Percentiles rank a stretch among this genome's conserved stretches.
Conservation (phyloP, 2,113 vertebrate species). For the Rhea americana region DNA sequence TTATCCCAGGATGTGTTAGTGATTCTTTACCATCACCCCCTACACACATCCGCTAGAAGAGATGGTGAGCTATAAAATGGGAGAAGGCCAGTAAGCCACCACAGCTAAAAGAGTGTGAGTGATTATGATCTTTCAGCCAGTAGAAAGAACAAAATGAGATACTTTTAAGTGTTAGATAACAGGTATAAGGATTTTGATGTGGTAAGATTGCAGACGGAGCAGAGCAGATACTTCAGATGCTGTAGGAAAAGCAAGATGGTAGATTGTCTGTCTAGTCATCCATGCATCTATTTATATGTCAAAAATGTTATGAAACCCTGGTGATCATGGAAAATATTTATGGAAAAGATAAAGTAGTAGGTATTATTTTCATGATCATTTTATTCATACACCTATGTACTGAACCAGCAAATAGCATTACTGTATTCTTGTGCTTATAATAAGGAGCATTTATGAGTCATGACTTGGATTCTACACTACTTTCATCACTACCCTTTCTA, state of each 20-base stretch:
- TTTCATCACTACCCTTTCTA: background rate
- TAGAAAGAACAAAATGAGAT: background rate
- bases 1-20: background rate
- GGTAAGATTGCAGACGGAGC: constrained; percentile 14
- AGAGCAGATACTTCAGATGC: background rate
- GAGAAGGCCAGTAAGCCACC: background rate
- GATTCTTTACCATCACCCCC: background rate
- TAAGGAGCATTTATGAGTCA: constrained; percentile 38
- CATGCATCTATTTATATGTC: background rate
- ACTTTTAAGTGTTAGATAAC: background rate
- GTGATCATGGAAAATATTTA: background rate
- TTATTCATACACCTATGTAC: background rate
- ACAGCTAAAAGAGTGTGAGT: background rate
- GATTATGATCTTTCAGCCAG: constrained; percentile 5
- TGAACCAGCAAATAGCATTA: constrained; percentile 16
- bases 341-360: background rate
- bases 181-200: constrained; percentile 11
- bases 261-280: background rate
- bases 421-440: background rate
- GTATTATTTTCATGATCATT: background rate
- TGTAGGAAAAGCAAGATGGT: background rate
- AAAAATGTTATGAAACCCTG: background rate
- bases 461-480: background rate
- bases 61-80: background rate
- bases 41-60: background rate